Evolutionary conservation across 2,797 vertebrate genomes (phyloP).

Genomic region (Coilia nasus): DNA sequence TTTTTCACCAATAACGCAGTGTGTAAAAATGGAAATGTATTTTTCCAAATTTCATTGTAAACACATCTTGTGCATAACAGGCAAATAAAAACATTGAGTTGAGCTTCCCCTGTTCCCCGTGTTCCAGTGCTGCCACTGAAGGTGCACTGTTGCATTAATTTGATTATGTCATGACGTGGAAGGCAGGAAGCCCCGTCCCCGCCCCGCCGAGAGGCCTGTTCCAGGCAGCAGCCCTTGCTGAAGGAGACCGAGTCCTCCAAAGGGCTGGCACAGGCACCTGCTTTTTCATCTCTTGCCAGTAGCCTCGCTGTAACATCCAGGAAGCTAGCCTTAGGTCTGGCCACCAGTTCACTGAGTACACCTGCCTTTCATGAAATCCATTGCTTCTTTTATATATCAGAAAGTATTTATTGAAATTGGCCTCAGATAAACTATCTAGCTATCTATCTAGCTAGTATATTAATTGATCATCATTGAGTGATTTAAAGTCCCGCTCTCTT

Average conservation of each 20-base stretch:
- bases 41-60: not conserved
- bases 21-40: not conserved
- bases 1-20: not conserved
- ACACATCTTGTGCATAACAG: not conserved
- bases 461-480: not conserved
- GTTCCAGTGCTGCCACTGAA: conserved; percentile 2
- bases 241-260: conserved; percentile 65
- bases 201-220: conserved; percentile 17
- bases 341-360: not conserved
- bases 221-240: conserved; percentile 44
- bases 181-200: conserved; percentile 8
- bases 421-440: not conserved
- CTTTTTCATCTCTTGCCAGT: conserved; percentile 50
- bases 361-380: not conserved
- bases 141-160: conserved; percentile 51
- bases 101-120: not conserved
- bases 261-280: conserved; percentile 58
- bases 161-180: conserved; percentile 55
- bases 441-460: not conserved
- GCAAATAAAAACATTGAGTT: not conserved
- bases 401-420: not conserved
- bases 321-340: not conserved
- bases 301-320: conserved; percentile 34
- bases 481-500: not conserved
- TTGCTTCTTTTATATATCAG: not conserved